These are phyloP conservation scores for Lerema accius DNA, from an alignment of 1,140 invertebrate species.

Conservation along the genomic window DNA sequence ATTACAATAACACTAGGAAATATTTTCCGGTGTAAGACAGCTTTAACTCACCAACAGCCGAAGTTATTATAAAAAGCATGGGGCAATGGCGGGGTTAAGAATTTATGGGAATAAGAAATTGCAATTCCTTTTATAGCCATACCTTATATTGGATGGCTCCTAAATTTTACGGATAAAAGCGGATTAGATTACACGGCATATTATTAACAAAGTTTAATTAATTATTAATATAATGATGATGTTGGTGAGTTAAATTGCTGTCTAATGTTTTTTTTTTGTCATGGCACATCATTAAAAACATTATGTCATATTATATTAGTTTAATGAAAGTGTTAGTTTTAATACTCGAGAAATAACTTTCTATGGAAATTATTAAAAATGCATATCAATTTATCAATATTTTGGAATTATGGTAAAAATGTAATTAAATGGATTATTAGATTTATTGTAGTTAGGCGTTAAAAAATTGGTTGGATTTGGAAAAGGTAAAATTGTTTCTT, in stretches of 20 bases:
- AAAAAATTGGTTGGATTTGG: not conserved
- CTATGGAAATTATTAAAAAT: constrained; percentile 10
- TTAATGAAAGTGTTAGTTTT: not conserved
- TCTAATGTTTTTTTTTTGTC: not conserved
- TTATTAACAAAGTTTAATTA: too few species aligned
- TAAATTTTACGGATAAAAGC: too few species aligned
- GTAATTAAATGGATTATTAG: not conserved
- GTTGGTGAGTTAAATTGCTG: not conserved
- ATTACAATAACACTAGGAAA: too few species aligned
- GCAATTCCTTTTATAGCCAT: too few species aligned
- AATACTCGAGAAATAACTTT: not conserved
- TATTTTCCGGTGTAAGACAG: too few species aligned
- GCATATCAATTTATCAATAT: constrained; percentile 20
- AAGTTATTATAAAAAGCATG: too few species aligned
- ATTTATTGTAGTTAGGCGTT: constrained; percentile 10
- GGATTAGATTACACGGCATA: too few species aligned
- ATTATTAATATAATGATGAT: too few species aligned
- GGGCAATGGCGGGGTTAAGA: too few species aligned
- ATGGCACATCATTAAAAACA: not conserved
- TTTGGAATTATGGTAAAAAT: constrained; percentile 5
- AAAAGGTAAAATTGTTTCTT: not conserved
- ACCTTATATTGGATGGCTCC: too few species aligned
- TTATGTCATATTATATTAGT: not conserved
- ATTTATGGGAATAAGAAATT: too few species aligned
- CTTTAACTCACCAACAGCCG: too few species aligned